Evolutionary conservation across 2,888 invertebrate genomes (phyloP), one percentile per base, ranked within the genome.

Genomic region (Rapana venosa): DNA sequence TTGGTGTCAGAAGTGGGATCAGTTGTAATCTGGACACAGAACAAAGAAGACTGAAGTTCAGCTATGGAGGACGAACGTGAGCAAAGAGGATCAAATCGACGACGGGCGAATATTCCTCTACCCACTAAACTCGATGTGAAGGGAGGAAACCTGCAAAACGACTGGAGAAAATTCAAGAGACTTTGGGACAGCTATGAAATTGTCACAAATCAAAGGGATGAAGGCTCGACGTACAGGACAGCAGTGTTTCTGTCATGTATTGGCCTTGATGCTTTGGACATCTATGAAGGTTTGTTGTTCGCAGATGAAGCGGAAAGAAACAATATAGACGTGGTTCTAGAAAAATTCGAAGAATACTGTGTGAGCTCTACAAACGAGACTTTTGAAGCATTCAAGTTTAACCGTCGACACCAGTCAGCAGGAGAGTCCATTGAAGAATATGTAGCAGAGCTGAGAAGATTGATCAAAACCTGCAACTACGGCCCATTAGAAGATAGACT

Each of bases 291-390:
- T 30, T 74, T 74, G 74, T 74, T n/a, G 11, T 32, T 79, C 32
- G 81, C 81, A 11, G 4, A 36, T 22, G 81, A 83, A 26, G 26
- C 47, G 0, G 36, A 83, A 47, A 83, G 47, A 83, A 83, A 83
- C 36, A 26, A 83, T 47, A 26, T 47, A 13, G 81, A 83, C 81
- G 47, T 5, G 8, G 81, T 47, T 47, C 36, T 83, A 8, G 26
- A 83, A 1, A 83, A 83, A 83, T 83, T 36, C 26, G 81, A 36
- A 47, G 81, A 83, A 47, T 81, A 83, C 47, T 83, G 35, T 83
- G 47, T 83, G 81, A 47, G 81, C 36, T 83, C 81, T 4, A 83
- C 81, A 17, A 83, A 47, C 47, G 81, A 83, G 22, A 83, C 81
- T 26, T 83, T 2, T 26, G 81, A 83, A 83, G 77, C 77, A 15